Base-by-base conservation (phyloP, 2,888 invertebrate species). In the Timandra comae region DNA sequence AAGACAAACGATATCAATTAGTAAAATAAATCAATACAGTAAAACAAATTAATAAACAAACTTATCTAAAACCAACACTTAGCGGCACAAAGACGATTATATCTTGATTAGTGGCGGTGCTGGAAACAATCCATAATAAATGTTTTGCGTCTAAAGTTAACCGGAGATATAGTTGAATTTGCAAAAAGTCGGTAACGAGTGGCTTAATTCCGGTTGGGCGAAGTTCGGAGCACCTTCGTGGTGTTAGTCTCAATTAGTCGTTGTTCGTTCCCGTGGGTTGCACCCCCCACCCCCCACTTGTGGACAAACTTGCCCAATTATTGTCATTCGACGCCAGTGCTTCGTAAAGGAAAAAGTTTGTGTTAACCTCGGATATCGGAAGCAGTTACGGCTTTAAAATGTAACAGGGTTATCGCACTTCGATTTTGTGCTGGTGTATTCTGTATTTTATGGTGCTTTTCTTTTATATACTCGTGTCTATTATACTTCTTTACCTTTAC, bases 171-270 rank as follows among this genome's bases (percentile, higher is more conserved):
- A 56, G 63, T 62, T 58, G 63, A 64, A 62, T 66, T 63, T 60
- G 63, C 74, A 73, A 74, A 77, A 79, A 78, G 70, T 74, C 67
- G 48, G 65, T 77, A 79, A 80, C 77, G 77, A 79, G 75, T 67
- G 66, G 60, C 69, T 78, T 75, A 77, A 78, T 75, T 68, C 70
- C 52, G 57, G 50, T 46, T 55, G 58, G 52, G 46, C 55, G 57
- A 74, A 80, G 77, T 78, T 75, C 53, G 53, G 35, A 49, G 58
- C 57, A 63, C 66, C 64, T 62, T 58, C 43, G 44, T 34, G 38
- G 54, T 52, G 63, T 61, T 60, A 59, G 56, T 65, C 70, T 67
- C 69, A 76, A 76, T 78, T 77, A 75, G 65, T 49, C 55, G 53
- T 52, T 63, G 65, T 63, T 63, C 50, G 46, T 56, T 41, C 48